Conservation (phyloP, 2,113 vertebrate genomes). For the Penelope pileata region DNA sequence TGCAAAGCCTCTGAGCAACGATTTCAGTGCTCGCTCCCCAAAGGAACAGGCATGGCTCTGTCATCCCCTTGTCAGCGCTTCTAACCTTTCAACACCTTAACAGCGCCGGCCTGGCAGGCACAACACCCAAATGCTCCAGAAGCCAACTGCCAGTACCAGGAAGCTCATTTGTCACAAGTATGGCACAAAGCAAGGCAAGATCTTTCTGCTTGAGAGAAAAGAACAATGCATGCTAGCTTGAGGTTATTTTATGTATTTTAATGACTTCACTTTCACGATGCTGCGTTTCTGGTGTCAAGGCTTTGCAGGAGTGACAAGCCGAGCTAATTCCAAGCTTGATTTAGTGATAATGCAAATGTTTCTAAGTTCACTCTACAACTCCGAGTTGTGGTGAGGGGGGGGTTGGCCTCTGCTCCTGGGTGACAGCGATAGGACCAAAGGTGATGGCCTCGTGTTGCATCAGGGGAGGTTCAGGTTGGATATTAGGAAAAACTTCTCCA, state of each 20-base stretch:
- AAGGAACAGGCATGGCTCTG: not conserved
- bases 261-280: fast-evolving
- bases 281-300: not conserved
- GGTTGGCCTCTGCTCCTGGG: too few relatives aligned
- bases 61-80: not conserved
- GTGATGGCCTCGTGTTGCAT: too few relatives aligned
- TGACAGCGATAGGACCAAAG: too few relatives aligned
- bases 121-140: not conserved
- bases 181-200: not conserved
- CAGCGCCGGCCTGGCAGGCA: not conserved
- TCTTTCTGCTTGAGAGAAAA: not conserved
- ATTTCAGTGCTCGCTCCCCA: not conserved
- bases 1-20: not conserved
- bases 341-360: not conserved
- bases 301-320: not conserved
- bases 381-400: too few relatives aligned
- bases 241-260: not conserved
- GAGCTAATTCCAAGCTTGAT: not conserved
- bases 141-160: not conserved
- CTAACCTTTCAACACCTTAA: fast-evolving
- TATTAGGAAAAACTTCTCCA: too few relatives aligned
- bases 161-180: not conserved
- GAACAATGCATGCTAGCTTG: not conserved
- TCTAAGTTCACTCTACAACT: too few relatives aligned
- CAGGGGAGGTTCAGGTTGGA: too few relatives aligned